Evolutionary conservation across 2,888 invertebrate species (phyloP).

Genomic region (Drosophila tripunctata): DNA sequence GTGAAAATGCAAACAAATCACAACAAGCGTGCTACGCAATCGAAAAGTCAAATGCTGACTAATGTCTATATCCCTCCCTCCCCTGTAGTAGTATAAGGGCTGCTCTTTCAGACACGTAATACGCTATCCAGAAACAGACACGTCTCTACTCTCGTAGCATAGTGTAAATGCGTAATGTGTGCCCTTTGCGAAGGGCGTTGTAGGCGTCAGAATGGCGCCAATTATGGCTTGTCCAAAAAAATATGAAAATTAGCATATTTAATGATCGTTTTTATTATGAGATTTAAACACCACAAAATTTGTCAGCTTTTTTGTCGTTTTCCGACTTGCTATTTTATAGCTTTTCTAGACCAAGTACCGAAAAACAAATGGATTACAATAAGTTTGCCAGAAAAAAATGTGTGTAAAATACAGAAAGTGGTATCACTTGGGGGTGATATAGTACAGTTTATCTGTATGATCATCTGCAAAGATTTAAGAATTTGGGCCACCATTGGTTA

Average conservation of each 20-base stretch:
- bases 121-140: conserved; percentile 43
- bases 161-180: conserved; percentile 32
- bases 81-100: conserved; percentile 22
- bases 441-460: too few relatives aligned
- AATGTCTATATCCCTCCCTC: conserved; percentile 28
- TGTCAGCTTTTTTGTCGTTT: conserved; percentile 8
- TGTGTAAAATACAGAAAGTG: too few relatives aligned
- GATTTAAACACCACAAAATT: conserved; percentile 10
- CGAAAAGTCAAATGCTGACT: conserved; percentile 57
- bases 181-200: conserved; percentile 1
- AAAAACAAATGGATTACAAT: too few relatives aligned
- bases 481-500: too few relatives aligned
- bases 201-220: conserved; percentile 26
- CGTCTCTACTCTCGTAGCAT: conserved; percentile 13
- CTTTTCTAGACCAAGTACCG: too few relatives aligned
- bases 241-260: conserved; percentile 65
- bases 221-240: conserved; percentile 17
- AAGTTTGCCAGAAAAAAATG: too few relatives aligned
- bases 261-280: conserved; percentile 32
- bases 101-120: conserved; percentile 55
- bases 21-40: conserved; percentile 68
- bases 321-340: too few relatives aligned
- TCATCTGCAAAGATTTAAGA: too few relatives aligned
- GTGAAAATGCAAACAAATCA: conserved; percentile 71
- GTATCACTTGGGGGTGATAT: too few relatives aligned